These are phyloP conservation scores for Cephus pygmeus DNA, from an alignment of 2,888 invertebrate genomes.

Conservation along the genomic window DNA sequence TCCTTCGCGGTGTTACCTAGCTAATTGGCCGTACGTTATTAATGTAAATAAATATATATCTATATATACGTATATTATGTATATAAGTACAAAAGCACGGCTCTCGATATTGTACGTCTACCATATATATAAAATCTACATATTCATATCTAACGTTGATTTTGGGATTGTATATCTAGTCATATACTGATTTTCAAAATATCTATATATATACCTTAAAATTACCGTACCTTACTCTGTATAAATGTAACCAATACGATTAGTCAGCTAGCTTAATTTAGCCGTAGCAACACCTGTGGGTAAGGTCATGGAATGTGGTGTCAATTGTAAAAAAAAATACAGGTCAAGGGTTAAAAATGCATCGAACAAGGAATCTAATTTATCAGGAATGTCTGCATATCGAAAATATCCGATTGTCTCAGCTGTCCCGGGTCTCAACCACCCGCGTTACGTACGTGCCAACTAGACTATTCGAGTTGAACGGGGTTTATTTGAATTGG, in stretches of 20 bases:
- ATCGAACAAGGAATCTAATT: not conserved
- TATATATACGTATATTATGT: not conserved
- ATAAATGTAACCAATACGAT: not conserved
- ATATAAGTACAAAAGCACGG: conserved; percentile 56
- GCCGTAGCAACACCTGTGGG: not conserved
- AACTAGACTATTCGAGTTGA: not conserved
- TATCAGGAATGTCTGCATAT: not conserved
- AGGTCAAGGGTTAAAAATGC: too few relatives aligned
- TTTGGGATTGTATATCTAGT: not conserved
- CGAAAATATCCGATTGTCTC: not conserved
- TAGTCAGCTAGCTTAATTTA: not conserved
- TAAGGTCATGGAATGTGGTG: not conserved
- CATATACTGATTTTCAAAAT: not conserved
- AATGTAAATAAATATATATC: conserved; percentile 52
- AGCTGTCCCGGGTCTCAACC: not conserved
- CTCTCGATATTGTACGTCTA: conserved; percentile 26
- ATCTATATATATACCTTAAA: not conserved
- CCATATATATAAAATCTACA: conserved; percentile 23
- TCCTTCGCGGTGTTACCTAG: not conserved
- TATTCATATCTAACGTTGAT: not conserved
- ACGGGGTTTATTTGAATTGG: conserved; percentile 4
- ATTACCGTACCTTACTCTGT: conserved; percentile 7
- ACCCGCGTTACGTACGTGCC: not conserved
- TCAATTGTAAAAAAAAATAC: not conserved
- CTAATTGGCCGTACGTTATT: not conserved